Percentiles rank a stretch among this genome's conserved stretches.
Conservation (phyloP, 2,888 invertebrate species). For the Chromoteleia sp. region DNA sequence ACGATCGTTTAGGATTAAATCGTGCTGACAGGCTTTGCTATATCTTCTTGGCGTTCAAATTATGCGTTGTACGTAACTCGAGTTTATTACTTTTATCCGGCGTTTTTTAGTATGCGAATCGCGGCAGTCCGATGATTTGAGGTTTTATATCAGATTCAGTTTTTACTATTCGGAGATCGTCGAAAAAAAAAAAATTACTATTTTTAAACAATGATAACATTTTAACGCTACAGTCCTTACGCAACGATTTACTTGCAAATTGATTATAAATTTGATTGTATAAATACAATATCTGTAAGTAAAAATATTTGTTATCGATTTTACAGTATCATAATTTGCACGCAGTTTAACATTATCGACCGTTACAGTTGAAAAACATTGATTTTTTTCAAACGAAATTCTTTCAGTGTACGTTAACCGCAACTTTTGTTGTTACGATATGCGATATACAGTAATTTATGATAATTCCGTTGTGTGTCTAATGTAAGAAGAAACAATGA, state of each 20-base stretch:
- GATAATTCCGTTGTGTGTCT: constrained; percentile 13
- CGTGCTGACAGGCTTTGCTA: not conserved
- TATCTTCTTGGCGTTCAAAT: not conserved
- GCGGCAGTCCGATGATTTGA: not conserved
- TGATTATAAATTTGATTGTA: no score
- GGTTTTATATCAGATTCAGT: not conserved
- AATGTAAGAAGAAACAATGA: constrained; percentile 22
- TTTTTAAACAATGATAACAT: not conserved
- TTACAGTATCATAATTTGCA: no score
- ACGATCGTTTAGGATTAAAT: not conserved
- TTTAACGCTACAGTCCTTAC: no score
- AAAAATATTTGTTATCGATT: no score
- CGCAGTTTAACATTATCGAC: no score
- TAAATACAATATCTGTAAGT: no score
- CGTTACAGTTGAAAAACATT: not conserved
- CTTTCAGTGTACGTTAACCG: not conserved
- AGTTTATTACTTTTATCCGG: not conserved
- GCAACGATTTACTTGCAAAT: no score
- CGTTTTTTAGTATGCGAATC: not conserved
- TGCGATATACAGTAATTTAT: constrained; percentile 9
- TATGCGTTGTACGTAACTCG: not conserved
- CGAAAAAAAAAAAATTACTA: no score
- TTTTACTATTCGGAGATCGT: not conserved
- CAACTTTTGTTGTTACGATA: not conserved
- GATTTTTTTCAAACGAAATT: not conserved